phyloP scores from a whole-genome alignment of 2,113 vertebrate species.

The Burhinus bistriatus region DNA sequence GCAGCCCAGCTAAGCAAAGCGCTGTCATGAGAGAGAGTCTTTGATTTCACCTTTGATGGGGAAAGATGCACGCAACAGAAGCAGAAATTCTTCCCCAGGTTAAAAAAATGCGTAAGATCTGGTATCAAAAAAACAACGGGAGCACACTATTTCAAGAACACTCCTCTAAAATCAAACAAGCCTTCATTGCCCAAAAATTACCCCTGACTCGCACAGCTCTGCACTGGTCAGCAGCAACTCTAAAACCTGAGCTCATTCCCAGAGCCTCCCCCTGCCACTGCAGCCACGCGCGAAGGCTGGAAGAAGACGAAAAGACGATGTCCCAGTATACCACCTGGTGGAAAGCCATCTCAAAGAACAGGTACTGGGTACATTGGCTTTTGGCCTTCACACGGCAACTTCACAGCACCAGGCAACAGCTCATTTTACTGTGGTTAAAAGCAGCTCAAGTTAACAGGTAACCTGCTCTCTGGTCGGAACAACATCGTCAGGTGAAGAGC shows the following conservation, averaged over 20 bases:
- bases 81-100: not conserved
- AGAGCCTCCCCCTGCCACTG: not conserved
- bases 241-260: not conserved
- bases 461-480: not conserved
- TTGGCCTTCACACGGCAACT: not conserved
- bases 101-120: not conserved
- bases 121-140: not conserved
- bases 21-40: accelerated
- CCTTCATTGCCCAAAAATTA: not conserved
- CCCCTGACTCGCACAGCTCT: accelerated
- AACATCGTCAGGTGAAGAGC: accelerated
- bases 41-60: not conserved
- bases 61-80: not conserved
- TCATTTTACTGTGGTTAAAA: not conserved
- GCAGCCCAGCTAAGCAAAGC: not conserved
- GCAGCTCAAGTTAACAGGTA: too few relatives aligned
- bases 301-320: accelerated
- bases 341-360: not conserved
- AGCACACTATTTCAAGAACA: not conserved
- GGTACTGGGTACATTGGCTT: not conserved
- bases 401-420: not conserved
- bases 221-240: not conserved
- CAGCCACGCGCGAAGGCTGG: not conserved
- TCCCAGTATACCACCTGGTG: accelerated
- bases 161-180: not conserved